Evolutionary conservation across 1,140 invertebrate genomes (phyloP).

Genomic region (Sweltsa coloradensis): DNA sequence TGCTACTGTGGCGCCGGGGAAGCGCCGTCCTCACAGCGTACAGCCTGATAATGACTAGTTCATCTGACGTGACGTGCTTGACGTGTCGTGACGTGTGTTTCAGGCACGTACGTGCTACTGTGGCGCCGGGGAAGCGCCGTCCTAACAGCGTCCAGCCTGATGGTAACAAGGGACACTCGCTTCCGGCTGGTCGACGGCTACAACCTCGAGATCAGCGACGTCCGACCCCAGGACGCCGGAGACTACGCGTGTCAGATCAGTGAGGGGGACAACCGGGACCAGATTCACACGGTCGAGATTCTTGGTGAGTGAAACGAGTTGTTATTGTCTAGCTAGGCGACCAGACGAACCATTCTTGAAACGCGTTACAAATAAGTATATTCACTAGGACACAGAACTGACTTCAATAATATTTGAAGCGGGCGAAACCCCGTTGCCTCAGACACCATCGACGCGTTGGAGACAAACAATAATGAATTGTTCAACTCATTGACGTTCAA

Average conservation of each 20-base stretch:
- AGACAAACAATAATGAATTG: too few species aligned
- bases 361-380: too few species aligned
- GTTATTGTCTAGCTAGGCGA: too few species aligned
- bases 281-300: slow-evolving; percentile 46
- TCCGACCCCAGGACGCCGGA: slow-evolving; percentile 40
- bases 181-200: slow-evolving; percentile 53
- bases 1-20: background rate
- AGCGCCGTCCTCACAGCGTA: background rate
- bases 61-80: too few species aligned
- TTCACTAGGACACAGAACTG: too few species aligned
- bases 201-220: slow-evolving; percentile 43
- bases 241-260: slow-evolving; percentile 56
- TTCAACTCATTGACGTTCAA: too few species aligned
- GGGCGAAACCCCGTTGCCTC: too few species aligned
- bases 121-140: slow-evolving; percentile 53
- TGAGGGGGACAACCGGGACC: slow-evolving; percentile 45
- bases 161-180: slow-evolving; percentile 51
- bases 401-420: too few species aligned
- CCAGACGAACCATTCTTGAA: too few species aligned
- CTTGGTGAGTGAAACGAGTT: slow-evolving; percentile 30
- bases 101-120: slow-evolving; percentile 47
- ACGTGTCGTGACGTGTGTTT: slow-evolving; percentile 9
- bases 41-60: too few species aligned
- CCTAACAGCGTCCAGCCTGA: slow-evolving; percentile 51
- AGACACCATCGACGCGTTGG: too few species aligned